Conservation (phyloP, 1,140 invertebrate genomes). For the Sminthurides bifidus region DNA sequence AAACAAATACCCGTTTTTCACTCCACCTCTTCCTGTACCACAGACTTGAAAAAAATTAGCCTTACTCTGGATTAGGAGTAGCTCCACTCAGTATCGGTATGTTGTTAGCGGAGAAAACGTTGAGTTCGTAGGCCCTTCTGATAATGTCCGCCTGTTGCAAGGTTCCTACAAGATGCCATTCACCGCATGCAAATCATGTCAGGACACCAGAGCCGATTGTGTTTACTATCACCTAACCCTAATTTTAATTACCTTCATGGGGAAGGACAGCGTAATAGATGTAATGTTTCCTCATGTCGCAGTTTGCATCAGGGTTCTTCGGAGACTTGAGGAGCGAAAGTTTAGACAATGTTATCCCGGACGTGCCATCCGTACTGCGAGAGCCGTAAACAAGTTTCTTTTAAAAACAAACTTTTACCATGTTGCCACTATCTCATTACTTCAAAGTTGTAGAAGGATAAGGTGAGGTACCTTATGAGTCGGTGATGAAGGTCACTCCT, state of each 20-base stretch:
- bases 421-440: not conserved
- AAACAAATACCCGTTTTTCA: not conserved
- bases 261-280: slow-evolving; percentile 45
- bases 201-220: too few relatives aligned
- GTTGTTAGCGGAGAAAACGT: slow-evolving; percentile 15
- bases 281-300: slow-evolving; percentile 42
- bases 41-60: too few relatives aligned
- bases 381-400: not conserved
- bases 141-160: slow-evolving; percentile 14
- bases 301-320: slow-evolving; percentile 41
- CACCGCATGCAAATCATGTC: not conserved
- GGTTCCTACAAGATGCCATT: slow-evolving; percentile 13
- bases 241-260: slow-evolving; percentile 37
- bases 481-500: slow-evolving; percentile 45
- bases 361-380: slow-evolving; percentile 44
- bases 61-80: too few relatives aligned
- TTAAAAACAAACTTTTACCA: too few relatives aligned
- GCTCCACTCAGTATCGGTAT: slow-evolving; percentile 5
- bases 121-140: slow-evolving; percentile 15
- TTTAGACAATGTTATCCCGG: slow-evolving; percentile 37
- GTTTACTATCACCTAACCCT: too few relatives aligned
- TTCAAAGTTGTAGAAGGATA: too few relatives aligned
- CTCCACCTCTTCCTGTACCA: too few relatives aligned
- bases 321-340: slow-evolving; percentile 42
- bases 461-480: slow-evolving; percentile 30